A percentile compares a stretch with the other conserved stretches of the same genome.
phyloP scores from a whole-genome alignment of 2,888 invertebrate species.

The Nephrotoma appendiculata region DNA sequence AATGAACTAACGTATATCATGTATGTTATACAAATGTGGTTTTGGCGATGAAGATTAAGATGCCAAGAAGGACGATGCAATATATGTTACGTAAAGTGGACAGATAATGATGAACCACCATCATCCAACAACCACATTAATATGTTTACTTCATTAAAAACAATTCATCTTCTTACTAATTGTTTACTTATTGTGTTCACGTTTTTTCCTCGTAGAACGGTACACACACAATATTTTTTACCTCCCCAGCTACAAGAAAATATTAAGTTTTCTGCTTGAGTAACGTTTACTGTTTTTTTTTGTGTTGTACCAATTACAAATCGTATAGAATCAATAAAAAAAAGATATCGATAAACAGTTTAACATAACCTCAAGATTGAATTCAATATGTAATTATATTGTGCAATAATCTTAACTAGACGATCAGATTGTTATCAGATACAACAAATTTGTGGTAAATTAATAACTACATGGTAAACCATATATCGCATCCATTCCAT shows the following conservation, averaged over 20 bases:
- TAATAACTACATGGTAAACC: not conserved
- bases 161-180: not conserved
- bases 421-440: not conserved
- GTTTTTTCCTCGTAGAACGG: not conserved
- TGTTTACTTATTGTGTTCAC: not conserved
- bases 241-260: not conserved
- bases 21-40: not conserved
- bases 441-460: not conserved
- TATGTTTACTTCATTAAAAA: not conserved
- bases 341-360: not conserved
- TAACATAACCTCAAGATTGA: not conserved
- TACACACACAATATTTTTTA: not conserved
- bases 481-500: not conserved
- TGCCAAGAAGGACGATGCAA: not conserved
- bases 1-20: not conserved
- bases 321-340: not conserved
- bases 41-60: not conserved
- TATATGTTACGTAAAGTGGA: not conserved
- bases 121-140: not conserved
- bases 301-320: not conserved
- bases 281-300: not conserved
- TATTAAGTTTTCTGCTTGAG: not conserved
- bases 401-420: not conserved
- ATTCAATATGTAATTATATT: not conserved
- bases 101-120: not conserved